Base-by-base conservation (phyloP, 2,797 vertebrate species). In the Falco peregrinus region DNA sequence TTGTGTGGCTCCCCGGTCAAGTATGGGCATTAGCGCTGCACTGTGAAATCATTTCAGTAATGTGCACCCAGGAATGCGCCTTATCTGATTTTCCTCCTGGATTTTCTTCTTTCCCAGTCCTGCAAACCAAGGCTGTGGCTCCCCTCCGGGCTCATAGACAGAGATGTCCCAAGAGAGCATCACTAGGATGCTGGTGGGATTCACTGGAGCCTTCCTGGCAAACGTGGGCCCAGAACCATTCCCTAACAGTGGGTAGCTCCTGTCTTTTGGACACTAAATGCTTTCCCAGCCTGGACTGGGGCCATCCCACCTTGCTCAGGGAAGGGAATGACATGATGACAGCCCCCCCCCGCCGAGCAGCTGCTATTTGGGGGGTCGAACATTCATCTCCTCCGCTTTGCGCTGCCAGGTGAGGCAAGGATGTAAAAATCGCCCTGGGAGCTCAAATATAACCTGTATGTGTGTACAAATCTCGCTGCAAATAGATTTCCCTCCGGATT, bases 71-170 rank as follows among this genome's bases (percentile, higher is more conserved):
- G 95, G 96, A 97, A 97, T 96, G 96, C 0, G 6, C 87, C 92
- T 97, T 96, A 92, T 95, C 96, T 93, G 91, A 96, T 96, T 77
- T 31, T n/a, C 71, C 84, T 43, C 50, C 39, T 81, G 71, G 45
- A 45, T 87, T 76, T 89, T 56, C 33, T 74, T 77, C 54, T 48
- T 35, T 57, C 89, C 61, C 33, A 31, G 35, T 20, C 48, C 65
- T 45, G 21, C 47, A 86, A 45, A 51, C 1, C 19, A 4, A 75
- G 39, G 59, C 26, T 61, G 28, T 18, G 70, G 29, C 18, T 86
- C 25, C 64, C 33, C 47, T 29, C 6, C 0, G 5, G 71, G 57
- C 28, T 94, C 19, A 20, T 25, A 43, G 73, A 15, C 11, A 0
- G 2, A 65, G 35, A 13, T 60, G 20, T 31, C 67, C 71, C 5